Base-by-base conservation (phyloP, 1,140 invertebrate species). In the Tetragonula clypearis region DNA sequence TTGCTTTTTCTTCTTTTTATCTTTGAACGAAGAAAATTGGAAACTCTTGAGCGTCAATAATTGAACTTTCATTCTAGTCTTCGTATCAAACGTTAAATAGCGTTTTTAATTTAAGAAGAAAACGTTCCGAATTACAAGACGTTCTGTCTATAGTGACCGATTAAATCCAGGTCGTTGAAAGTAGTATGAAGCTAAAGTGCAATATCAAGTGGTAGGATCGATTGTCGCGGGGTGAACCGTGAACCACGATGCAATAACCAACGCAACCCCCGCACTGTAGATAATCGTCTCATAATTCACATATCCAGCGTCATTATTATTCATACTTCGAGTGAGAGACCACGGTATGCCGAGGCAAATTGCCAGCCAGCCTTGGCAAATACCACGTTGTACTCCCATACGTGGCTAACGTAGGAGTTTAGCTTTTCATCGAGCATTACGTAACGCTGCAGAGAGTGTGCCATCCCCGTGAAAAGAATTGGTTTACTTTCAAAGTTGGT, bases 241-340 rank as follows among this genome's bases (percentile, higher is more conserved):
- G 71, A 79, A 79, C 82, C n/a, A 14, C 60, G 60, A 69, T 84
- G 85, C 81, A 89, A 90, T 85, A 89, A 87, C 85, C 85, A 87
- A 79, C 81, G 68, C 58, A 56, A 35, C 41, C 5, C 60, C 82
- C 55, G 53, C 11, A 60, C 79, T 79, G 78, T 81, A 81, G 88
- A 90, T 90, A 90, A 90, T 90, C 88, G 88, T 86, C 88, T 87
- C 87, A 82, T 90, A 90, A 90, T 90, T 90, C 88, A 90, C 82
- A 85, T 90, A 90, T 90, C 85, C 78, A 85, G 78, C 74, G 65
- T 90, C 81, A 87, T 90, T 90, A 90, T 90, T 90, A 89, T 90
- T 90, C 88, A 90, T 89, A 90, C 85, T 87, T 89, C 15, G 85
- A 87, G 80, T 60, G 87, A 87, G 87, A 87, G 85, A 90, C 53